Conservation (phyloP, 2,888 invertebrate genomes). For the Lymantria dispar region DNA sequence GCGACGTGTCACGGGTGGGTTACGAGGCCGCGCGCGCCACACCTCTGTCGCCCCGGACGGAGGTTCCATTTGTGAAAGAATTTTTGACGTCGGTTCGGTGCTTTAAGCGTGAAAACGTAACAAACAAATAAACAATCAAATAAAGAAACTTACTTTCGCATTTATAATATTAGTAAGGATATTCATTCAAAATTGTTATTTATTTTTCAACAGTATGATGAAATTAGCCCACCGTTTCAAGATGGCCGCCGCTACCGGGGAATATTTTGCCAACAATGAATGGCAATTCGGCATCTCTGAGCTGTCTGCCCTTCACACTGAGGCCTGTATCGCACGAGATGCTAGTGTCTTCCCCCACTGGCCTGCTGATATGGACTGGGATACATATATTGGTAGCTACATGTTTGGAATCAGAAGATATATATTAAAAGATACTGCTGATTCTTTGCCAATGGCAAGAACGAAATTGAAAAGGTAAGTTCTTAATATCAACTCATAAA, state of each 20-base stretch:
- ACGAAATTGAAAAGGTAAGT: slow-evolving; percentile 85
- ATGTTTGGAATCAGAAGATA: slow-evolving; percentile 92
- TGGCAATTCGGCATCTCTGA: slow-evolving; percentile 90
- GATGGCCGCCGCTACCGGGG: slow-evolving; percentile 88
- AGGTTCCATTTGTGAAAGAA: too few species aligned
- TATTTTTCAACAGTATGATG: slow-evolving; percentile 85
- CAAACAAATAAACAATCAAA: too few species aligned
- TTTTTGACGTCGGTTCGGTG: too few species aligned
- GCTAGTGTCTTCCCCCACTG: slow-evolving; percentile 84
- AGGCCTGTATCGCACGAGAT: slow-evolving; percentile 78
- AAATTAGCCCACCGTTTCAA: slow-evolving; percentile 91
- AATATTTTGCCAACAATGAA: slow-evolving; percentile 92
- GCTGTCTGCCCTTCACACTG: slow-evolving; percentile 80
- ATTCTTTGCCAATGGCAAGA: slow-evolving; percentile 84
- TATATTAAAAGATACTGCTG: slow-evolving; percentile 89
- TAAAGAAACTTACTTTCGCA: too few species aligned
- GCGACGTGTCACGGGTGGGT: too few species aligned
- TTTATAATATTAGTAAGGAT: neutral
- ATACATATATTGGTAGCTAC: slow-evolving; percentile 89
- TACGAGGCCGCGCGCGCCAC: too few species aligned
- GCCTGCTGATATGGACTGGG: slow-evolving; percentile 87
- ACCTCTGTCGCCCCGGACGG: too few species aligned
- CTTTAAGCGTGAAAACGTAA: too few species aligned
- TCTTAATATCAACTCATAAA: too few species aligned
- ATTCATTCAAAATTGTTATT: neutral